Evolutionary conservation across 2,113 vertebrate species (phyloP), one percentile per base, ranked within the genome.

Genomic region (Pseudonaja textilis): DNA sequence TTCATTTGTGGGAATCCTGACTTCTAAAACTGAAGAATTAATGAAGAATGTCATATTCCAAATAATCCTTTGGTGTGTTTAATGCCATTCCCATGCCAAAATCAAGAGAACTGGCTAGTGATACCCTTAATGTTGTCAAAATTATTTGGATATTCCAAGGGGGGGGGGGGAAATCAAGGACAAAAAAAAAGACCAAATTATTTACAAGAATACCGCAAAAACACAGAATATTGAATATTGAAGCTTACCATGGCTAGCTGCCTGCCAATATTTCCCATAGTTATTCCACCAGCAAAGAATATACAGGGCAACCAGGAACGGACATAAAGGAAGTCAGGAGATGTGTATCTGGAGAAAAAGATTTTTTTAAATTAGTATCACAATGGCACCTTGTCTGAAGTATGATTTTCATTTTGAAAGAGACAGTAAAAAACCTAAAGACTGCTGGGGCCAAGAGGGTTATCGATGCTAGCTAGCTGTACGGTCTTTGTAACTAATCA

Each of bases 211-310:
- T 50, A n/a, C 20, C 54, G 11, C 59, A 88, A 56, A 91, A 61
- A 81, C 22, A 42, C 26, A 86, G 11, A 42, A 86, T 34, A 50
- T 22, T 61, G 34, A 64, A 11, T 93, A n/a, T n/a, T n/a, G n/a
- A n/a, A 61, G 95, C 98, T 97, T 97, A 99, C 99, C 99, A 99
- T 98, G 91, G 99, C 99, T 93, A 99, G 97, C 92, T 99, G 99
- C 61, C 99, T 98, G 93, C 99, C 99, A 16, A 99, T 99, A 95
- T 99, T 99, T 92, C 99, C 99, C 98, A 99, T 99, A 1, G 99
- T 99, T 96, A 99, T 99, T 93, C 99, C 99, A 91, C 99, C 99
- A 54, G 99, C 99, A 97, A 99, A 99, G 97, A 99, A 99, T 98
- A 99, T 99, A 94, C 99, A 99, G 0, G 99, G 99, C 91, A 99